Evolutionary conservation across 2,113 vertebrate species (phyloP).

Genomic region (Crotalus tigris): DNA sequence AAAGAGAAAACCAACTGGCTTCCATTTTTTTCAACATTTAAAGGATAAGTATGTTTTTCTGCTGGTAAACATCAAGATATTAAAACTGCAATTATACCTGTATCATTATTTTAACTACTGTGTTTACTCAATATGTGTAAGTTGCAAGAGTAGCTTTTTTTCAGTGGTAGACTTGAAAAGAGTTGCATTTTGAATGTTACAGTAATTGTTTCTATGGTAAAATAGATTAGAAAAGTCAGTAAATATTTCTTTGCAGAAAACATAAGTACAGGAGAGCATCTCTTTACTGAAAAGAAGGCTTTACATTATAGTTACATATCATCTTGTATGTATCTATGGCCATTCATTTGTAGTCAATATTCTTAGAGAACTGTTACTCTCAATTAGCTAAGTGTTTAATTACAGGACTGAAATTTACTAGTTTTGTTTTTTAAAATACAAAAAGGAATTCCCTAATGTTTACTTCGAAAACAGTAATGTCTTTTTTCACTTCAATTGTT

Average conservation of each 20-base stretch:
- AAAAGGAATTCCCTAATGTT: constrained; percentile 8
- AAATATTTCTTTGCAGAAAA: background rate
- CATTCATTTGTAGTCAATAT: background rate
- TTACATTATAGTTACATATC: background rate
- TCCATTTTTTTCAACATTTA: background rate
- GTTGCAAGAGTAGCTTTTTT: constrained; percentile 2
- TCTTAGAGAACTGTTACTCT: background rate
- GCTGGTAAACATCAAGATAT: background rate
- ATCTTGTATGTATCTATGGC: background rate
- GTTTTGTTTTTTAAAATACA: constrained; percentile 5
- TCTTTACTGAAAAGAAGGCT: background rate
- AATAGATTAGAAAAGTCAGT: background rate
- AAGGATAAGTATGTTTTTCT: background rate
- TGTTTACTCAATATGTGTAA: background rate
- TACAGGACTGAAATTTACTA: background rate
- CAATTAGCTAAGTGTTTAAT: background rate
- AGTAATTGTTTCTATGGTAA: background rate
- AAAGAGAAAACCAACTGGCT: background rate
- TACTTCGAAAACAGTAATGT: constrained; percentile 23
- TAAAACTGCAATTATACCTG: background rate
- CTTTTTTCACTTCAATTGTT: constrained; percentile 16
- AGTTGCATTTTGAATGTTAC: background rate
- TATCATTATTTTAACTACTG: background rate
- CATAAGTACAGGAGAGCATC: background rate
- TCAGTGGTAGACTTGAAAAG: background rate